Base-by-base conservation (phyloP, 2,113 vertebrate genomes). In the Lycaon pictus region DNA sequence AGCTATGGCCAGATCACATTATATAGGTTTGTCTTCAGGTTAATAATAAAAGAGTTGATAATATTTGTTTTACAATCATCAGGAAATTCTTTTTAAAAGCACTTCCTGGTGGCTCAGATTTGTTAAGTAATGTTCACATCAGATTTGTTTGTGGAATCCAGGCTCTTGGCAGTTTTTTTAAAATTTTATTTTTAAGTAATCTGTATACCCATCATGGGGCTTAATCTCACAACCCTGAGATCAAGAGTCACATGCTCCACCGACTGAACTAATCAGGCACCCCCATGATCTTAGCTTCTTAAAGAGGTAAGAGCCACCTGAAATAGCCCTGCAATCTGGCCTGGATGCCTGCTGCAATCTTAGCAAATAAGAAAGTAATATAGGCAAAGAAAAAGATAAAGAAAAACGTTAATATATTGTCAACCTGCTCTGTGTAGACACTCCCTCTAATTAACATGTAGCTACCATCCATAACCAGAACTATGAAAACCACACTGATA, bases 11-110 rank as follows among this genome's bases (percentile, higher is more conserved):
- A 13, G 55, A 95, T 97, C 71, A 51, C 12, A 12, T 93, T 96
- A 83, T 55, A 81, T 55, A 90, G 65, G 83, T 97, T 88, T 37
- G 87, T 88, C 60, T 97, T 97, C 80, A 95, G 29, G 82, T 97
- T 92, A 86, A 55, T 96, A 80, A 92, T 83, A 55, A 84, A 98
- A 92, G 51, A 87, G 5, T 90, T 87, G 97, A 88, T 20, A 76
- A 97, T 93, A 55, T 95, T 92, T 97, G 60, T 96, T 96, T 95
- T 71, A 81, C 7, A 84, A 48, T 94, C 76, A 93, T 71, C 22
- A 72, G 83, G 56, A 97, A 97, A 88, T 58, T 96, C 79, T 55
- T 91, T 96, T 95, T 32, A 29, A 96, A 92, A 93, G 37, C 22
- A 93, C 25, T 97, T 97, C 76, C 83, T 96, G 9, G n/a, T 96